Evolutionary conservation across 1,140 invertebrate species (phyloP).

Genomic region (Drosophila watanabei): DNA sequence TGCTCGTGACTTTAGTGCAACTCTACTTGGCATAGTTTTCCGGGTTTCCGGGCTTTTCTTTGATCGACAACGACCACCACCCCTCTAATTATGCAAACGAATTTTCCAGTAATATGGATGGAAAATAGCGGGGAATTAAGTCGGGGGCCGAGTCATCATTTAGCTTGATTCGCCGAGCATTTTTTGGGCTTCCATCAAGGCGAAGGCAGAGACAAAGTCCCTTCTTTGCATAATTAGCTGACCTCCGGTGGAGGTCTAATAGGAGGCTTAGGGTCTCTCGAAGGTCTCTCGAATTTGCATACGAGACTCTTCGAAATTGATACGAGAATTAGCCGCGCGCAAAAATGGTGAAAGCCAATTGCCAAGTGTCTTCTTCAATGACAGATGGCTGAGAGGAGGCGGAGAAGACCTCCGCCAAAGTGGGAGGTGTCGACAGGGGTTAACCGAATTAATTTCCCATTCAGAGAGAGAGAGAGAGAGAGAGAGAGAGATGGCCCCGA

Average conservation of each 20-base stretch:
- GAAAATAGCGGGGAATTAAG: conserved; percentile 16
- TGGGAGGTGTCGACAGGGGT: conserved; percentile 79
- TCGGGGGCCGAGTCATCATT: conserved; percentile 32
- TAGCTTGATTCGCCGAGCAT: conserved; percentile 22
- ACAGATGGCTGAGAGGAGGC: conserved; percentile 15
- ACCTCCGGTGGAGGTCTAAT: conserved; percentile 11
- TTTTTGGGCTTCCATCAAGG: conserved; percentile 55
- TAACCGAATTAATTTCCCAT: conserved; percentile 82
- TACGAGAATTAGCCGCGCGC: conserved; percentile 32
- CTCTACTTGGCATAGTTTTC: conserved; percentile 20
- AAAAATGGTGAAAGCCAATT: conserved; percentile 42
- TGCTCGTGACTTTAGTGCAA: conserved; percentile 10
- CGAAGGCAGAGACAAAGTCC: conserved; percentile 8
- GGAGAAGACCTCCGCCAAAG: conserved; percentile 42
- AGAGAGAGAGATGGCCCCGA: conserved; percentile 56
- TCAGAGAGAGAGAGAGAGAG: conserved; percentile 37
- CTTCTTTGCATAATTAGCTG: conserved; percentile 70
- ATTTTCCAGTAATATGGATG: conserved; percentile 32
- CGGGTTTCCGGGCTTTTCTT: conserved; percentile 60
- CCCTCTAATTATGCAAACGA: conserved; percentile 39
- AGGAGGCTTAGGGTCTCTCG: conserved; percentile 9
- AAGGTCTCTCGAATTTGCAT: conserved; percentile 34
- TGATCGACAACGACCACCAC: conserved; percentile 19
- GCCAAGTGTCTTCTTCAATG: conserved; percentile 46
- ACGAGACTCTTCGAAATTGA: conserved; percentile 22